Evolutionary conservation across 1,140 invertebrate species (phyloP), one percentile per base, ranked within the genome.

Genomic region (Mactra quadrangularis): DNA sequence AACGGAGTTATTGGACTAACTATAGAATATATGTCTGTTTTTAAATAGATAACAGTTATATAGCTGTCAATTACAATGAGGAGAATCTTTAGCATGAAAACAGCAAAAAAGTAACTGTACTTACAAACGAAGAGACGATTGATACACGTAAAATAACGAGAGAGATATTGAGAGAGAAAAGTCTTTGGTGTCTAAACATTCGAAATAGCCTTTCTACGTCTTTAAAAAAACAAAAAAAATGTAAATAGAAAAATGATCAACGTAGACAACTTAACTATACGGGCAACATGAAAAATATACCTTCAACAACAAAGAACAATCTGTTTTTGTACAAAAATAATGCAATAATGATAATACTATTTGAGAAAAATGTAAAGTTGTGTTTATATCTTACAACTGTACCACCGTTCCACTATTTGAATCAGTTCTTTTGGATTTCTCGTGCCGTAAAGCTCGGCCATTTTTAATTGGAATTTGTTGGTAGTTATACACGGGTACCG

Each of bases 401-500:
- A 93, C 91, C 22, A 91, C 86, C 52, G 92, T 93, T 78, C 92
- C 92, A 71, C 89, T 91, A 31, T 92, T 92, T 47, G 87, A 87
- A 85, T 92, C 92, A 19, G 83, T 83, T 15, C 91, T 76, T 81
- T 91, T 91, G 29, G 88, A 88, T 89, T 93, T 92, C 60, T 92
- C 90, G 41, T 87, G 85, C 31, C 91, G 66, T 50, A 91, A 87
- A 22, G 90, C 78, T 81, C 91, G 85, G 50, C 68, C 41, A 22
- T 87, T 87, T 84, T 90, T 90, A 55, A 85, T 53, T 35, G 86
- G 85, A 74, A 91, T 87, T 52, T 87, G 88, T 47, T 91, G 87
- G 52, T 91, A 91, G 33, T 88, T 88, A 76, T 87, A 90, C 74
- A 84, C 85, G 68, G 85, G 88, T 81, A 90, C 83, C 68, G 68